Conservation (phyloP, 2,113 vertebrate species). For the Cynocephalus volans region DNA sequence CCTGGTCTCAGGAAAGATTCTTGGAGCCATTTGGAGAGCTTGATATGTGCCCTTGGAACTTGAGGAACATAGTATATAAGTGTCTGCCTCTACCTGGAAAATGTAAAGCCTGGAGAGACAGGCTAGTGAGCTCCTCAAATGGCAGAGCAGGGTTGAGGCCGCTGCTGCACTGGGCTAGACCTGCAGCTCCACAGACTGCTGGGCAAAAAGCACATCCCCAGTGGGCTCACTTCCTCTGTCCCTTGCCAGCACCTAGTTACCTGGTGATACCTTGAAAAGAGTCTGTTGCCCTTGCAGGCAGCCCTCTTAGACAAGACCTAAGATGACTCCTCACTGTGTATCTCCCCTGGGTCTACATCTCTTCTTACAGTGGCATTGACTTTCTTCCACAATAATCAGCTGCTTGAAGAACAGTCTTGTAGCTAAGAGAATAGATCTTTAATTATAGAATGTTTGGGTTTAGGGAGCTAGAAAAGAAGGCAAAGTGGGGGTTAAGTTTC, state of each 20-base stretch:
- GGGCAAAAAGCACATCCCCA: not conserved
- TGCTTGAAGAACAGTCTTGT: not conserved
- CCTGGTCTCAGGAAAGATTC: not conserved
- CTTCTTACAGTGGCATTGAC: not conserved
- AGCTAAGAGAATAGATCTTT: not conserved
- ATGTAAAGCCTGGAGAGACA: not conserved
- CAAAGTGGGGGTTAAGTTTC: no score
- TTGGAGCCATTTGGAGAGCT: not conserved
- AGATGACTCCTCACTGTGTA: not conserved
- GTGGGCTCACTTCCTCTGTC: not conserved
- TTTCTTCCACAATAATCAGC: not conserved
- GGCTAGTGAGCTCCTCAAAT: not conserved
- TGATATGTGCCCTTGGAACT: not conserved
- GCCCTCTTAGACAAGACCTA: not conserved
- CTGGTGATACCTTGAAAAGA: not conserved
- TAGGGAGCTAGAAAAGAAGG: not conserved
- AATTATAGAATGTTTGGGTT: not conserved
- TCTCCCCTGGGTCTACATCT: not conserved
- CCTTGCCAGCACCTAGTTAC: not conserved
- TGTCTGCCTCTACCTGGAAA: not conserved
- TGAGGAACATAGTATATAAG: not conserved
- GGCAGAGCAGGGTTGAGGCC: not conserved
- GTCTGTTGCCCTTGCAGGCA: not conserved
- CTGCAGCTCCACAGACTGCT: not conserved
- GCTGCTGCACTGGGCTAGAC: not conserved